Conservation (phyloP, 1,140 invertebrate species). For the Halictus rubicundus region DNA sequence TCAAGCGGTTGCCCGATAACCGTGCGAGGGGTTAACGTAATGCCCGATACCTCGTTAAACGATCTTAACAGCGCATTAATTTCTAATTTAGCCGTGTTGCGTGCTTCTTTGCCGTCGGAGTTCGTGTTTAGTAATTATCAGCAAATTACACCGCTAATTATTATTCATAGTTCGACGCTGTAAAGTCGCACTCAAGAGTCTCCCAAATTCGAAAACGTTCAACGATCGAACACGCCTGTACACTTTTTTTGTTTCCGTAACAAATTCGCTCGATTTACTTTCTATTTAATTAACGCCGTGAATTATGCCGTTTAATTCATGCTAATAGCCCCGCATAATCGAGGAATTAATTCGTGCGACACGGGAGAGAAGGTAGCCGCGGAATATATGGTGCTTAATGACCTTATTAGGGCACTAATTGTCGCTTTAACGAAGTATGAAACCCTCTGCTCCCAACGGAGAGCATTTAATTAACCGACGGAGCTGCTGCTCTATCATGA, state of each 20-base stretch:
- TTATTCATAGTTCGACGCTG: background rate
- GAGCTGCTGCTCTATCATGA: conserved; percentile 31
- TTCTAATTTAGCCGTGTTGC: background rate
- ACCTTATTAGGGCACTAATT: conserved; percentile 71
- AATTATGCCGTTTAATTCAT: background rate
- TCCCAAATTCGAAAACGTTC: background rate
- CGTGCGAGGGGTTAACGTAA: conserved; percentile 38
- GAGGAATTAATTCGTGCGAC: conserved; percentile 43
- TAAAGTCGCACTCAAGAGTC: too few relatives aligned
- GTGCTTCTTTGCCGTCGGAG: background rate
- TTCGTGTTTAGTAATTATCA: background rate
- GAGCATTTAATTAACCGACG: conserved; percentile 47
- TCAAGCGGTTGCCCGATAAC: conserved; percentile 51
- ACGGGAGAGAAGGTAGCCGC: background rate
- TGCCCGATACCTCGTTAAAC: conserved; percentile 57
- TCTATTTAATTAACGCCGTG: background rate
- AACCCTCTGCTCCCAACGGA: conserved; percentile 41
- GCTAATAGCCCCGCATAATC: conserved; percentile 42
- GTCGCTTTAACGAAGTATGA: conserved; percentile 68
- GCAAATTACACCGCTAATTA: background rate
- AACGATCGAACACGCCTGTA: background rate
- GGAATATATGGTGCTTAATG: conserved; percentile 63
- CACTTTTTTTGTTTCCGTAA: background rate
- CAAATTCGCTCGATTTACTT: background rate
- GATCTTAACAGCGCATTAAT: conserved; percentile 54